These are phyloP conservation scores for Haliclystus octoradiatus DNA, from an alignment of 30 jellyfish, hydroid and myxozoan species.

Conservation along the genomic window DNA sequence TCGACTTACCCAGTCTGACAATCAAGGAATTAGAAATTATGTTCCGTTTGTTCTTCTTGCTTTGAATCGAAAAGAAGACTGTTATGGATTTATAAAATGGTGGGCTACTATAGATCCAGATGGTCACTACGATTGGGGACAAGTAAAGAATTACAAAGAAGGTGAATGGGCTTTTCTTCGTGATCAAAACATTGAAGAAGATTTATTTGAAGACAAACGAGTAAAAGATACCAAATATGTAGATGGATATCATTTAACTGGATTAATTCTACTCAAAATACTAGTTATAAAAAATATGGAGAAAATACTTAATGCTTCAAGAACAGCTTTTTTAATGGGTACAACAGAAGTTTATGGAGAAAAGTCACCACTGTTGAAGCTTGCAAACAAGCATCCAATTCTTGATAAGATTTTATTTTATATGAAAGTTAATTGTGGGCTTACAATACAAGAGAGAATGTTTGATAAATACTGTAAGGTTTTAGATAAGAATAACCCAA, in stretches of 20 bases:
- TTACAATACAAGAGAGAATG: neutral
- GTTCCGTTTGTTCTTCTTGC: conserved; percentile 9
- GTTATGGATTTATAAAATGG: conserved; percentile 18
- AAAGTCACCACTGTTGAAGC: conserved; percentile 13
- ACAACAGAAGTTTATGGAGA: conserved; percentile 4
- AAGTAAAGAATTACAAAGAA: neutral
- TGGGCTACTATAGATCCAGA: neutral
- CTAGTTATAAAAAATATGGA: neutral
- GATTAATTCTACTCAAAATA: conserved; percentile 3
- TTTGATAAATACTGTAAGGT: neutral
- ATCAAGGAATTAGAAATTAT: conserved; percentile 2
- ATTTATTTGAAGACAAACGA: neutral
- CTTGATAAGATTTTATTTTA: conserved; percentile 5
- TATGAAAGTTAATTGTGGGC: neutral
- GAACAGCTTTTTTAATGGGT: conserved; percentile 10
- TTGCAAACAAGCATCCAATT: neutral
- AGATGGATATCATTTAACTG: neutral
- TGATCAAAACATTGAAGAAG: conserved; percentile 6
- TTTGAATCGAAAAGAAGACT: neutral
- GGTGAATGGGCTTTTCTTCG: neutral
- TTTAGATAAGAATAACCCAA: neutral
- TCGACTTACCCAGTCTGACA: conserved; percentile 6
- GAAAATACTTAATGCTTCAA: neutral
- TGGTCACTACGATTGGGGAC: neutral
- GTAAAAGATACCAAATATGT: neutral